Base-by-base conservation (phyloP, 1,140 invertebrate species). In the Papilio dardanus region DNA sequence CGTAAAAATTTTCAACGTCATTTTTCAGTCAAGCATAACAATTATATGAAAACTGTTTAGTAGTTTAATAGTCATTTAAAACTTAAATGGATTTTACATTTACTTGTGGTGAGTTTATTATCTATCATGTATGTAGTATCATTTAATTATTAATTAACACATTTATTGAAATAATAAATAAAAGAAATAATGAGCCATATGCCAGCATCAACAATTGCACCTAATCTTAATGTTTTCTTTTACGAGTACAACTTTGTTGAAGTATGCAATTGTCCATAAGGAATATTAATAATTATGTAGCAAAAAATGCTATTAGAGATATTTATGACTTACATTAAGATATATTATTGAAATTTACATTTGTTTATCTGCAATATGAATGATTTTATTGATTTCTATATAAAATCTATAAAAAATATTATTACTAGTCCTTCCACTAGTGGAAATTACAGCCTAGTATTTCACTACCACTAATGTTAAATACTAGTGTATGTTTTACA, bases 11-110 rank as follows among this genome's bases (percentile, higher is more conserved):
- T 81, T 80, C 75, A 14, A 78, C 81, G 81, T 83, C 82, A 88
- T 83, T 85, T 91, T 92, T 91, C 90, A 91, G 86, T 90, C 75
- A 83, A 90, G 76, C 83, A 77, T 89, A 85, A 88, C 84, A 80
- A 74, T 74, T 80, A 82, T 83, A 77, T 74, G 74, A 80, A 75
- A 31, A 75, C 74, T 86, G 83, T 81, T 67, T 81, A 79, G 69
- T 81, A 69, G 76, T 76, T 78, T 84, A 75, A 24, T 69, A 81
- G 10, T 3, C 35, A 62, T 82, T 75, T 76, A 80, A 77, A 79
- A 73, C n/a, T 76, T 74, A 76, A 50, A 92, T 91, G 88, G 86
- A 87, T 66, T 83, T 83, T 75, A 81, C 87, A 42, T 92, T 88
- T 85, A 69, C 80, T 31, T 90, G 86, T 80, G 86, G 90, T 92